Evolutionary conservation across 2,888 invertebrate genomes (phyloP).

Genomic region (Ganaspis brasiliensis): DNA sequence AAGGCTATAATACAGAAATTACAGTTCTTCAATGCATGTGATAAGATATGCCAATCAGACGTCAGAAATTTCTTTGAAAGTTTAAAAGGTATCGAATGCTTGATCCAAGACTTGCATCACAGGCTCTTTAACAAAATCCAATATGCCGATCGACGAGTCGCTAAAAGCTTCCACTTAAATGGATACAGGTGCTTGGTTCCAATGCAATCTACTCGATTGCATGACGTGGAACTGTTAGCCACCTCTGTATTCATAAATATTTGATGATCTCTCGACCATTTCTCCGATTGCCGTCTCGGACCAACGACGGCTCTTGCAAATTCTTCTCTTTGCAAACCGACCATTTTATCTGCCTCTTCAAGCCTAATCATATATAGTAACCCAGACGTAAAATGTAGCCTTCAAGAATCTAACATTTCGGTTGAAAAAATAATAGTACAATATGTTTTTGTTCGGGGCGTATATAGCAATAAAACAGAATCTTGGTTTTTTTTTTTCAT

Average conservation of each 20-base stretch:
- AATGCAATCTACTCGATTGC: slow-evolving; percentile 67
- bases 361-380: not conserved
- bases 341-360: slow-evolving; percentile 53
- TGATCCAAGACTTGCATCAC: slow-evolving; percentile 27
- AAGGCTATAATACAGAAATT: not conserved
- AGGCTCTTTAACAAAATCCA: slow-evolving; percentile 47
- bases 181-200: slow-evolving; percentile 61
- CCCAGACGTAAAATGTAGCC: too few relatives aligned
- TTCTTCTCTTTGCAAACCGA: slow-evolving; percentile 53
- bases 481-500: too few relatives aligned
- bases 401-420: too few relatives aligned
- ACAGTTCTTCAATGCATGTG: not conserved
- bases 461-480: too few relatives aligned
- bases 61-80: slow-evolving; percentile 12
- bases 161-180: slow-evolving; percentile 64
- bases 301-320: slow-evolving; percentile 8
- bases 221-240: slow-evolving; percentile 68
- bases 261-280: slow-evolving; percentile 65
- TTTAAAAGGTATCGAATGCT: slow-evolving; percentile 14
- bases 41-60: slow-evolving; percentile 34
- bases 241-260: slow-evolving; percentile 74
- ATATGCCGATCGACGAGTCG: slow-evolving; percentile 54
- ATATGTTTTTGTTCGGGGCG: too few relatives aligned
- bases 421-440: too few relatives aligned
- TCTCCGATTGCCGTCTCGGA: slow-evolving; percentile 1